Evolutionary conservation across 1,140 invertebrate genomes (phyloP).

Genomic region (Formica selysi): DNA sequence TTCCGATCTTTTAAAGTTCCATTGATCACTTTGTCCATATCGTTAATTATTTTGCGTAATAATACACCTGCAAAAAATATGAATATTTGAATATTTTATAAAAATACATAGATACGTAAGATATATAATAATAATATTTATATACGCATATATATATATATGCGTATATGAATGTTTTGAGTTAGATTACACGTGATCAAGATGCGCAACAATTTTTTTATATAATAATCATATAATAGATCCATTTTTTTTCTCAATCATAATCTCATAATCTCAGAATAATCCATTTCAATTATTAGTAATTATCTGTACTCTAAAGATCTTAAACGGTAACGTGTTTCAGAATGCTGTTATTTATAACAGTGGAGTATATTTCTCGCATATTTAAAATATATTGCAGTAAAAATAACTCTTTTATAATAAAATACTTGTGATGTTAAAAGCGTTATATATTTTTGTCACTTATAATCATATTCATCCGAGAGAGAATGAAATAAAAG

Average conservation of each 20-base stretch:
- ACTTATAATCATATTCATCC: neutral
- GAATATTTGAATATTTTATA: neutral
- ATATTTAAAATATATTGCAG: neutral
- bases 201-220: too few species aligned
- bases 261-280: too few species aligned
- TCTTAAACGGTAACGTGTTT: neutral
- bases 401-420: neutral
- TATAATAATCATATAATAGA: neutral
- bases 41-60: slow-evolving; percentile 24
- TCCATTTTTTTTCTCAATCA: neutral
- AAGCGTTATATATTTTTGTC: neutral
- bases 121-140: too few species aligned
- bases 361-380: neutral
- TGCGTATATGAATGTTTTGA: too few species aligned
- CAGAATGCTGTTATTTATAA: neutral
- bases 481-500: neutral
- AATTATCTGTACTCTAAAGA: neutral
- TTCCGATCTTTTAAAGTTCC: neutral
- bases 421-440: neutral
- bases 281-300: neutral
- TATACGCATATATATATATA: too few species aligned
- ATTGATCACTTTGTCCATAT: slow-evolving; percentile 24
- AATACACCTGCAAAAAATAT: slow-evolving; percentile 28
- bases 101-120: neutral
- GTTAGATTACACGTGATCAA: too few species aligned